Conservation (phyloP, 1,140 invertebrate species). For the Drosophila ercepeae region DNA sequence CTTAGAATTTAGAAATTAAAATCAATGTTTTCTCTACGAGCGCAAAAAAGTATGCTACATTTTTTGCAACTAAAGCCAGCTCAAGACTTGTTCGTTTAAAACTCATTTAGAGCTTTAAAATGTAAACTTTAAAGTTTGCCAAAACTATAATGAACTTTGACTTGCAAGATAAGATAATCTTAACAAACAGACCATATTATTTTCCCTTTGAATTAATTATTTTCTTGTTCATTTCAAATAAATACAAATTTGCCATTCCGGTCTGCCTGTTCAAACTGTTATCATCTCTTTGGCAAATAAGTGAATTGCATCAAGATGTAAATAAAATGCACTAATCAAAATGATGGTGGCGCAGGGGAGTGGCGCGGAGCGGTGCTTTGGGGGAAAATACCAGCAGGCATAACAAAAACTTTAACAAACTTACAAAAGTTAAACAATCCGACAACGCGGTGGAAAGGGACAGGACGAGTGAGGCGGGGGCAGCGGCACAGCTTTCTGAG, state of each 20-base stretch:
- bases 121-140: too few species aligned
- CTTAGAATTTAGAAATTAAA: too few species aligned
- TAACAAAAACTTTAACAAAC: conserved; percentile 71
- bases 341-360: conserved; percentile 8
- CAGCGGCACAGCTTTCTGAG: background rate
- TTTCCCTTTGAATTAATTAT: background rate
- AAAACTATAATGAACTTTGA: background rate
- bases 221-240: background rate
- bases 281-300: conserved; percentile 35
- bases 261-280: background rate
- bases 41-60: background rate
- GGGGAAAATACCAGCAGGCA: conserved; percentile 30
- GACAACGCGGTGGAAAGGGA: background rate
- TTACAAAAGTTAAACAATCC: conserved; percentile 63
- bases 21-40: background rate
- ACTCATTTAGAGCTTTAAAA: too few species aligned
- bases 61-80: too few species aligned
- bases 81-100: too few species aligned
- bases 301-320: conserved; percentile 58
- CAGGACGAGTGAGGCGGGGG: background rate
- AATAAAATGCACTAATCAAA: conserved; percentile 78
- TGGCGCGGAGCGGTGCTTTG: background rate
- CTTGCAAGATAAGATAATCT: background rate
- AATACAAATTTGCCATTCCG: background rate
- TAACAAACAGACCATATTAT: background rate